Base-by-base conservation (phyloP, 2,113 vertebrate species). In the Pachyramphus minor region DNA sequence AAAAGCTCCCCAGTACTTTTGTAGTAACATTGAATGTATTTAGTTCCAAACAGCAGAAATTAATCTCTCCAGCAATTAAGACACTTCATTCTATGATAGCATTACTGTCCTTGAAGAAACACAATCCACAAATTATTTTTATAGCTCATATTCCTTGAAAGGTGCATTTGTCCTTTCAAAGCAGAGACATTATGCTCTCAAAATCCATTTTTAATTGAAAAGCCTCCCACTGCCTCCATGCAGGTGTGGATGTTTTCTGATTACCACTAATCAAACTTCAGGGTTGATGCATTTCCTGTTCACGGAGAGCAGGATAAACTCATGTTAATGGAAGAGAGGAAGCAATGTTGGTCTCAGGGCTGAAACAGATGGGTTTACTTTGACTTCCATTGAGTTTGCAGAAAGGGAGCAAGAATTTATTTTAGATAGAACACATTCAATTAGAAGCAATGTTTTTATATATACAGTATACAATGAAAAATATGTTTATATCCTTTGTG, bases 191-290 rank as follows among this genome's bases (percentile, higher is more conserved):
- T 41, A 63, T 75, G 44, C 80, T 90, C 82, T 83, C 69, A 77
- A 91, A 87, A 90, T 77, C 55, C 19, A 66, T 80, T 91, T 94
- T 73, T 84, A 88, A 49, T 47, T 79, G 78, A 85, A 94, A 93
- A 95, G 42, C 67, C 42, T 84, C 64, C 39, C 33, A 39, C 82
- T 90, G 55, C 50, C 39, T 90, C 33, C 39, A 30, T 74, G 58
- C 63, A 93, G 79, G 30, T 77, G 60, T 74, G 52, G 55, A 77
- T 71, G 47, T 77, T 90, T 88, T 84, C 73, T 84, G 63, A 77
- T 76, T 94, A 63, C 30, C 2, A 1, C 58, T 90, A 59, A 90
- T 80, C 80, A 84, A 7, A 72, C 67, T 81, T 79, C 27, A 74
- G 59, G 30, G 37, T 28, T 79, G 35, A 41, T 87, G 67, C 6